Conservation (phyloP, 2,113 vertebrate genomes). For the Limnothrissa miodon region DNA sequence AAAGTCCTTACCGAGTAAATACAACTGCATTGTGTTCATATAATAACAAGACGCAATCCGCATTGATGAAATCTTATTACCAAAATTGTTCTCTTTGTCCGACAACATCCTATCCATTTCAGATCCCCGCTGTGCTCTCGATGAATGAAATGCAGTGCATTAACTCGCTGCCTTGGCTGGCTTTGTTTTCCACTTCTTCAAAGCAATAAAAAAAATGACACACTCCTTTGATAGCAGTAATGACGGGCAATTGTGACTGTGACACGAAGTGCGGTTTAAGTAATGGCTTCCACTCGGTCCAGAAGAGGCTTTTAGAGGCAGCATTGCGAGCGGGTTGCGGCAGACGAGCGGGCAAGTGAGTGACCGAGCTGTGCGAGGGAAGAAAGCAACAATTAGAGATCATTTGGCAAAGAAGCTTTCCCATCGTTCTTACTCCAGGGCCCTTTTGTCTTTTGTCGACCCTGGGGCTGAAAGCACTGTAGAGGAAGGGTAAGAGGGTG, state of each 20-base stretch:
- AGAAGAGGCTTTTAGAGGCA: slow-evolving; percentile 77
- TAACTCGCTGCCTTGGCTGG: not conserved
- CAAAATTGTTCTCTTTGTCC: slow-evolving; percentile 23
- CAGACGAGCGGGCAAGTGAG: slow-evolving; percentile 52
- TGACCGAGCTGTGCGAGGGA: slow-evolving; percentile 73
- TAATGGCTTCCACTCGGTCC: slow-evolving; percentile 75
- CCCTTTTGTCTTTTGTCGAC: slow-evolving; percentile 88
- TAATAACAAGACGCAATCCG: not conserved
- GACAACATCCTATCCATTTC: slow-evolving; percentile 47
- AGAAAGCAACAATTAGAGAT: slow-evolving; percentile 98
- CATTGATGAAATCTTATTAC: slow-evolving; percentile 9
- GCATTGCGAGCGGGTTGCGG: slow-evolving; percentile 72
- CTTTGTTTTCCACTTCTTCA: slow-evolving; percentile 44
- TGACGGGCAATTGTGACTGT: slow-evolving; percentile 51
- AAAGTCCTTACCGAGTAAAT: not conserved
- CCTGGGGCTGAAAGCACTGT: slow-evolving; percentile 79
- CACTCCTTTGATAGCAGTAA: slow-evolving; percentile 63
- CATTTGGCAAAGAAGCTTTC: slow-evolving; percentile 90
- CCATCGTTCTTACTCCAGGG: slow-evolving; percentile 80
- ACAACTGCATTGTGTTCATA: not conserved
- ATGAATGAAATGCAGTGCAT: not conserved
- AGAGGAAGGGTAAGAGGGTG: slow-evolving; percentile 30
- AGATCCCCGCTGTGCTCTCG: not conserved
- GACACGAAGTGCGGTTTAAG: slow-evolving; percentile 66
- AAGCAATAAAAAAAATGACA: slow-evolving; percentile 59